Base-by-base conservation (phyloP, 1,140 invertebrate genomes). In the Frieseomelitta varia region DNA sequence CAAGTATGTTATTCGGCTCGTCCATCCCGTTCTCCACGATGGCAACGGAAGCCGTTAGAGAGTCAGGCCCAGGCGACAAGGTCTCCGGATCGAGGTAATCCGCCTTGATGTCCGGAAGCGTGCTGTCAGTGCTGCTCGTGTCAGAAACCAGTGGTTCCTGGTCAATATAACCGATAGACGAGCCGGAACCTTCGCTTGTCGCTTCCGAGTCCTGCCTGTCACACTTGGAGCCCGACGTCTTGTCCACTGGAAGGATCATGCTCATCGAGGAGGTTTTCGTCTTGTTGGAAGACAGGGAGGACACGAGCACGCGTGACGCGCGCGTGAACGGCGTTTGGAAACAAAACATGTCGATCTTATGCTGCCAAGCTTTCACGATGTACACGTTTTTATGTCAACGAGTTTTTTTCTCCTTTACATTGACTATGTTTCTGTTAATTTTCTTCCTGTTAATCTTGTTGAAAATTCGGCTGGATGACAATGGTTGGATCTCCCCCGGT, bases 251-350 rank as follows among this genome's bases (percentile, higher is more conserved):
- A 56, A 91, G 85, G 12, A 87, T 83, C 75, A 85, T 85, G 72
- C 69, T 81, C 73, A 79, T 74, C 12, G 87, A 80, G n/a, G 83
- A 87, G 61, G 71, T 87, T 71, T 85, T 92, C 87, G 84, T 72
- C 55, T 92, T 91, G 69, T 87, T 85, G 39, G 91, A 77, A 6
- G 90, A 88, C 69, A 74, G 51, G 4, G 90, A 79, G 0, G 85
- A 80, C 21, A 85, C 85, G 24, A 91, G 85, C 71, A 87, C 82
- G 27, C 93, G 93, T 67, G 93, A 91, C 3, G 90, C 84, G 72
- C 94, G 91, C 73, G 94, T 92, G 77, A 95, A 95, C 39, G 94
- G 94, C 71, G 93, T 94, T 86, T 94, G 93, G 78, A 95, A 95
- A 85, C 94, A 95, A 85, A 95, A 95, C 94, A 95, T 95, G n/a